A percentile compares a stretch with the other conserved stretches of the same genome.
phyloP scores from a whole-genome alignment of 2,888 invertebrate genomes.

The Drosophila nr. perissopoda region DNA sequence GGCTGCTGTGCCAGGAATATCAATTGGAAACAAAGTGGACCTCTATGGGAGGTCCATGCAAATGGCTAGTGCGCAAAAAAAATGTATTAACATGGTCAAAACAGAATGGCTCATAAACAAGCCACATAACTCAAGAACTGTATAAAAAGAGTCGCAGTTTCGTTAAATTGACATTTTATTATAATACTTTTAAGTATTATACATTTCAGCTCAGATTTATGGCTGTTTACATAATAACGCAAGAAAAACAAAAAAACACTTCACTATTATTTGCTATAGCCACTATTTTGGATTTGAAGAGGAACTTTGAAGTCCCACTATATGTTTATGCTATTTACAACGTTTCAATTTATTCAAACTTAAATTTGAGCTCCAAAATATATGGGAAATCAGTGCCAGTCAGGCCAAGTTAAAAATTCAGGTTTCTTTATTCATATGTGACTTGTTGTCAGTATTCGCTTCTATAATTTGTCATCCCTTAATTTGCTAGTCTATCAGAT shows the following conservation, averaged over 20 bases:
- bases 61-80: background rate
- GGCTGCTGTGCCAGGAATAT: constrained; percentile 47
- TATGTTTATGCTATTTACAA: background rate
- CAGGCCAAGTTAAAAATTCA: too few species aligned
- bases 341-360: background rate
- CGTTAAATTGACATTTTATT: background rate
- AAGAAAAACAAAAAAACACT: background rate
- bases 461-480: background rate
- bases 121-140: background rate
- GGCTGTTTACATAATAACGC: background rate
- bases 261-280: background rate
- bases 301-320: too few species aligned
- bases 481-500: background rate
- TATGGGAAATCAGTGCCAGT: background rate
- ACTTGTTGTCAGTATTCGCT: background rate
- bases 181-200: background rate
- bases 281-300: too few species aligned
- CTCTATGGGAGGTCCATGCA: constrained; percentile 35
- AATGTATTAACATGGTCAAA: background rate
- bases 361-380: background rate
- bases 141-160: background rate
- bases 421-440: background rate
- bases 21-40: constrained; percentile 30
- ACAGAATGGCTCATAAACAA: background rate
- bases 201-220: background rate